phyloP scores from a whole-genome alignment of 2,888 invertebrate species.

The Aphodius sticticus region DNA sequence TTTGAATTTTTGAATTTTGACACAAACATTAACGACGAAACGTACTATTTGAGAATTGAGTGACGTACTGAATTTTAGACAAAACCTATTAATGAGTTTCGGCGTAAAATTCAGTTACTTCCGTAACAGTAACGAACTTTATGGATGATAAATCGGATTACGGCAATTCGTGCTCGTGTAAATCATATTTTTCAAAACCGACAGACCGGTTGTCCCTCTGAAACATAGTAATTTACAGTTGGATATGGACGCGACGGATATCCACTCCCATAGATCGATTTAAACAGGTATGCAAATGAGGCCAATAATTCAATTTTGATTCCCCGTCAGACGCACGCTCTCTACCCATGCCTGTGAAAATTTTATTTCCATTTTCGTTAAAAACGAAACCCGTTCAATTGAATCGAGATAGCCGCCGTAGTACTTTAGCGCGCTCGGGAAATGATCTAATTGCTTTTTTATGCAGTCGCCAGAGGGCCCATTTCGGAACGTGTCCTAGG shows the following conservation, averaged over 20 bases:
- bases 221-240: not conserved
- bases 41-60: no score
- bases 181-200: not conserved
- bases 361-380: constrained; percentile 4
- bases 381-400: constrained; percentile 4
- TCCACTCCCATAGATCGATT: not conserved
- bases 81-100: no score
- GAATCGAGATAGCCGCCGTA: not conserved
- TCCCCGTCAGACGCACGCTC: not conserved
- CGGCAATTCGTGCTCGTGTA: not conserved
- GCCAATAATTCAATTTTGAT: not conserved
- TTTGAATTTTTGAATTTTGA: no score
- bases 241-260: not conserved
- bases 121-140: not conserved
- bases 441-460: constrained; percentile 4
- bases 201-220: not conserved
- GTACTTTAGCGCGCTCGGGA: not conserved
- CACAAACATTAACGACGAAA: no score
- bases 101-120: no score
- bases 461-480: not conserved
- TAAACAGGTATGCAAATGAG: constrained; percentile 4
- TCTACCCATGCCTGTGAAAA: not conserved
- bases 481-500: not conserved
- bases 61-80: no score
- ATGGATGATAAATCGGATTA: not conserved